Evolutionary conservation across 2,888 invertebrate species (phyloP).

Genomic region (Caenorhabditis sp.): DNA sequence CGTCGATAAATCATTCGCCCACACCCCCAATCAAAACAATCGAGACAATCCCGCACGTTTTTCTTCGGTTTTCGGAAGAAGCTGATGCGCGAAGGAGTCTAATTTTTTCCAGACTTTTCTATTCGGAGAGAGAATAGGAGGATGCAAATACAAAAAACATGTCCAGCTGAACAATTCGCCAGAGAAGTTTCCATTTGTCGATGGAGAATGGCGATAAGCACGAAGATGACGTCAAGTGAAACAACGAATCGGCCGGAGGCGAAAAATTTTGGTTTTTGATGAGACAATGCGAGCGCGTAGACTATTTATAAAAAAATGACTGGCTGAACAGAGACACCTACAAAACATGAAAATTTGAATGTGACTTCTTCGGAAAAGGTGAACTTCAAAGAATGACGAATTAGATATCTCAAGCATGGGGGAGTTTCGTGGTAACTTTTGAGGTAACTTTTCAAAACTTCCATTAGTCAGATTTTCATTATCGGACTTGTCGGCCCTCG

Average conservation of each 20-base stretch:
- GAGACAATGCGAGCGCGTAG: neutral
- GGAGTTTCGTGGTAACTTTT: too few species aligned
- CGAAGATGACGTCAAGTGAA: constrained; percentile 13
- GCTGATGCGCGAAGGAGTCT: neutral
- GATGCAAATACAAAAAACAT: neutral
- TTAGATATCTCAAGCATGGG: too few species aligned
- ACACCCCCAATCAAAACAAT: neutral
- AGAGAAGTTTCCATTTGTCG: neutral
- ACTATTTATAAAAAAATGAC: neutral
- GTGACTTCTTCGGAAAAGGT: too few species aligned
- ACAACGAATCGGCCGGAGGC: neutral
- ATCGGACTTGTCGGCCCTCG: too few species aligned
- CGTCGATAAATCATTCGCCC: neutral
- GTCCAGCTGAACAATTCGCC: neutral
- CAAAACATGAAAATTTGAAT: neutral
- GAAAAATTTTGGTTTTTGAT: neutral
- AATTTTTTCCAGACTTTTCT: neutral
- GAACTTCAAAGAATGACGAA: too few species aligned
- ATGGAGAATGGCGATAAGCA: constrained; percentile 6
- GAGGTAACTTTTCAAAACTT: too few species aligned
- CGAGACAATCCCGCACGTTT: neutral
- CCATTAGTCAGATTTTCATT: too few species aligned
- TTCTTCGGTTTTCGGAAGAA: neutral
- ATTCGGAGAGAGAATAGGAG: neutral
- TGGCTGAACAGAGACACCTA: neutral